phyloP scores from a whole-genome alignment of 2,888 invertebrate genomes.

The Leptogaster cylindrica region DNA sequence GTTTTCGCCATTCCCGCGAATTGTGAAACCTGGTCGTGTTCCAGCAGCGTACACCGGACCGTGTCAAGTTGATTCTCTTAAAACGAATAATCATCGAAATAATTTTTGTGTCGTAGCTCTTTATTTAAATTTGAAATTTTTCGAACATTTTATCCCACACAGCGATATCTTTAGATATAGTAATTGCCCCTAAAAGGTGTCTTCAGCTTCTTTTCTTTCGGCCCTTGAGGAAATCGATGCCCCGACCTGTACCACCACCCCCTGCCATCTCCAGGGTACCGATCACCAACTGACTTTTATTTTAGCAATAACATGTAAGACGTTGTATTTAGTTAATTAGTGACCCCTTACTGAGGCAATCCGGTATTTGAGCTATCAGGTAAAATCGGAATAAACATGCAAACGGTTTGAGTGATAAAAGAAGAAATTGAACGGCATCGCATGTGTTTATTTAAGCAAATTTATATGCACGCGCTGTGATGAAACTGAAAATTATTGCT shows the following conservation, averaged over 20 bases:
- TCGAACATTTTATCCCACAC: conserved; percentile 14
- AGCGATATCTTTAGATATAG: conserved; percentile 6
- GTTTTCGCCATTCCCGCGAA: neutral
- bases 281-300: conserved; percentile 18
- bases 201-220: conserved; percentile 8
- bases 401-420: conserved; percentile 14
- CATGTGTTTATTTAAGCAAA: conserved; percentile 20
- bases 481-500: conserved; percentile 26
- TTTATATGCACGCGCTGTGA: conserved; percentile 3
- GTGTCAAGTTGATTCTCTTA: neutral
- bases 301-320: conserved; percentile 40
- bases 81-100: neutral
- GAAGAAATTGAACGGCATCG: conserved; percentile 7
- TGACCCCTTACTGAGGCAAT: conserved; percentile 38
- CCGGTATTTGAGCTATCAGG: conserved; percentile 34
- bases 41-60: neutral
- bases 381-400: conserved; percentile 8
- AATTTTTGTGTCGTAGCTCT: neutral
- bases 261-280: neutral
- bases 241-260: neutral
- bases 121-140: conserved; percentile 11
- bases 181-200: conserved; percentile 37
- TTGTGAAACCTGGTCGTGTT: neutral
- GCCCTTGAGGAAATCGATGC: neutral
- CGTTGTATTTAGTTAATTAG: conserved; percentile 43